phyloP scores from a whole-genome alignment of 1,140 invertebrate species.

The Heliconius eleuchia region DNA sequence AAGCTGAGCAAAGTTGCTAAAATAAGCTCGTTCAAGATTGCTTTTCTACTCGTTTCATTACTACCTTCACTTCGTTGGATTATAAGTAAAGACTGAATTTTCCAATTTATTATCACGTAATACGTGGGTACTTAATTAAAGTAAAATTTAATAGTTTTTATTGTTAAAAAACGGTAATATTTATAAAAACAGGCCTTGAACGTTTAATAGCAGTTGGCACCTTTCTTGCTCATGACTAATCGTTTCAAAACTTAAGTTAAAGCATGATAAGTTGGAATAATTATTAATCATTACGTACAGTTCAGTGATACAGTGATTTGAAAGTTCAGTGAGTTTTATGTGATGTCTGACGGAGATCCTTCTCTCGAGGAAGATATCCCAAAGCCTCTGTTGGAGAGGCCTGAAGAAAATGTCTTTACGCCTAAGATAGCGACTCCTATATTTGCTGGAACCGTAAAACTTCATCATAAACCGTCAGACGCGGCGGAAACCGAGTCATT shows the following conservation, averaged over 20 bases:
- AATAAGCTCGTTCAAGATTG: constrained; percentile 26
- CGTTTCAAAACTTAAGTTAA: constrained; percentile 31
- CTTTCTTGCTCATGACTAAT: constrained; percentile 30
- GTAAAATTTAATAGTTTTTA: constrained; percentile 12
- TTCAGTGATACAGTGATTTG: constrained; percentile 33
- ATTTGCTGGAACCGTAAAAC: constrained; percentile 67
- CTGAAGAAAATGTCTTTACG: constrained; percentile 74
- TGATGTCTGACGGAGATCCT: constrained; percentile 80
- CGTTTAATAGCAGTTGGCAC: not conserved
- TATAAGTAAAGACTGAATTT: constrained; percentile 28
- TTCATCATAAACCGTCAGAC: constrained; percentile 66
- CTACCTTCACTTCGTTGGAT: constrained; percentile 15
- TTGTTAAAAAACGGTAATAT: not conserved
- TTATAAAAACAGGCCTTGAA: not conserved
- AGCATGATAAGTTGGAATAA: constrained; percentile 17
- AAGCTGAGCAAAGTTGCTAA: constrained; percentile 20
- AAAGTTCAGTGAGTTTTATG: constrained; percentile 44
- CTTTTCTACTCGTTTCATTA: constrained; percentile 29
- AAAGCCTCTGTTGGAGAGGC: constrained; percentile 61
- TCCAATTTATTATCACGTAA: constrained; percentile 28
- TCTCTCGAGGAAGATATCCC: constrained; percentile 79
- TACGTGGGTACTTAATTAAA: constrained; percentile 26
- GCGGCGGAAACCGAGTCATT: constrained; percentile 67
- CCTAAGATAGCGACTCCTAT: constrained; percentile 72
- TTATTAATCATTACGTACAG: constrained; percentile 1